Percentiles rank a stretch among this genome's conserved stretches.
Evolutionary conservation across 2,888 invertebrate species (phyloP).

Genomic region (Drosophila kambysellisi): DNA sequence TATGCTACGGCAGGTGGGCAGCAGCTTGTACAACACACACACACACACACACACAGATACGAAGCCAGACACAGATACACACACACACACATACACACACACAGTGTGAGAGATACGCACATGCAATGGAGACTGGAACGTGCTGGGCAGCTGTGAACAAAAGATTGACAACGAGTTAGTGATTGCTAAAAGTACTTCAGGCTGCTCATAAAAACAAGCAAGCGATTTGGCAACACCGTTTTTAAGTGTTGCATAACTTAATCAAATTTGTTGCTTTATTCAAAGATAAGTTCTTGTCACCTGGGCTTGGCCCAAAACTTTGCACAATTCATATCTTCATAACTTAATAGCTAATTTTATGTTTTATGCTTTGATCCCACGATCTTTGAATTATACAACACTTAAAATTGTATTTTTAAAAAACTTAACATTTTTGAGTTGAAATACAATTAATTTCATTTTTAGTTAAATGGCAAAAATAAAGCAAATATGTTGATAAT

Average conservation of each 20-base stretch:
- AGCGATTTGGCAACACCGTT: constrained; percentile 3
- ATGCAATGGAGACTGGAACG: constrained; percentile 38
- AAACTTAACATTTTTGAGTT: too few relatives aligned
- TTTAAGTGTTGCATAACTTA: neutral
- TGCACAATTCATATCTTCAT: neutral
- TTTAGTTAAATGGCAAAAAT: neutral
- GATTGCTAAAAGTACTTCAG: constrained; percentile 29
- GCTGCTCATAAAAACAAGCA: neutral
- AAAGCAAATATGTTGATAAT: neutral
- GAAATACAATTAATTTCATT: neutral
- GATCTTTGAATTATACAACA: neutral
- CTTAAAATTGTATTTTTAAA: rapidly evolving
- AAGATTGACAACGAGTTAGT: constrained; percentile 57
- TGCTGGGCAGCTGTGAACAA: constrained; percentile 63
- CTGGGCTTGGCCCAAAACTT: neutral
- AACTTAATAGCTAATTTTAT: neutral
- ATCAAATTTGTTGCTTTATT: neutral
- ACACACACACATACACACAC: constrained; percentile 12
- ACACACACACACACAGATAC: constrained; percentile 16
- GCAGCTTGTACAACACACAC: constrained; percentile 22
- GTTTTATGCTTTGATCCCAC: neutral
- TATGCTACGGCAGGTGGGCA: constrained; percentile 70
- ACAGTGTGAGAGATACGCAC: constrained; percentile 4
- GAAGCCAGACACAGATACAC: neutral
- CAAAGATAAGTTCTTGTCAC: neutral